Base-by-base conservation (phyloP, 2,888 invertebrate species). In the Lysandra coridon region DNA sequence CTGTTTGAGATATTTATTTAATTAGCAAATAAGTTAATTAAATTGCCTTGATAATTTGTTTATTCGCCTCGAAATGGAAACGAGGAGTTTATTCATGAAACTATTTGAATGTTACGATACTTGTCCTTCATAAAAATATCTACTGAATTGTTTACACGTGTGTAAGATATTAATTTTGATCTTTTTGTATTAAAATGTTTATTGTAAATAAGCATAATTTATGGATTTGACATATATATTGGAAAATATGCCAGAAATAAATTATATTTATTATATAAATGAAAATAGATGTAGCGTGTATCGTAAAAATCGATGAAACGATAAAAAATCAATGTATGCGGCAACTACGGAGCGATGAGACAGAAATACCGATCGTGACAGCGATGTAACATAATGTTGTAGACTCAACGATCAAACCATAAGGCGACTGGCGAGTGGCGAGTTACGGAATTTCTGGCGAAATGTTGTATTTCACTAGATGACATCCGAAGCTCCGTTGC, bases 271-370 rank as follows among this genome's bases (percentile, higher is more conserved):
- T 23, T 23, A 69, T 69, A 69, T 69, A 69, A 69, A 10, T 17
- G 49, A 74, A 75, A 75, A 75, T 75, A 75, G 49, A 44, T 75
- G 75, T 76, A 57, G 7, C 6, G 76, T 57, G 14, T 76, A 76
- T 76, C 76, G 76, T 76, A 76, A 76, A 57, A 76, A 57, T 76
- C 76, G 76, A 76, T 76, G 17, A 17, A 53, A 76, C 76, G 76
- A 53, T 76, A 76, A 76, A 76, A 76, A 76, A 76, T 76, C 76
- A 53, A 76, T 76, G 76, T 76, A 76, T 76, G 76, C 76, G 76
- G 76, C 76, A 76, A 75, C 4, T 76, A 57, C 76, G 76, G 23
- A 30, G 76, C 53, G 76, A 53, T 76, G 76, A 76, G 76, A 57
- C 53, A 76, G 76, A 76, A 76, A 76, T 76, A 76, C 76, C 76